A percentile compares a stretch with the other conserved stretches of the same genome.
Conservation (phyloP, 2,113 vertebrate species). For the Amphiprion ocellaris region DNA sequence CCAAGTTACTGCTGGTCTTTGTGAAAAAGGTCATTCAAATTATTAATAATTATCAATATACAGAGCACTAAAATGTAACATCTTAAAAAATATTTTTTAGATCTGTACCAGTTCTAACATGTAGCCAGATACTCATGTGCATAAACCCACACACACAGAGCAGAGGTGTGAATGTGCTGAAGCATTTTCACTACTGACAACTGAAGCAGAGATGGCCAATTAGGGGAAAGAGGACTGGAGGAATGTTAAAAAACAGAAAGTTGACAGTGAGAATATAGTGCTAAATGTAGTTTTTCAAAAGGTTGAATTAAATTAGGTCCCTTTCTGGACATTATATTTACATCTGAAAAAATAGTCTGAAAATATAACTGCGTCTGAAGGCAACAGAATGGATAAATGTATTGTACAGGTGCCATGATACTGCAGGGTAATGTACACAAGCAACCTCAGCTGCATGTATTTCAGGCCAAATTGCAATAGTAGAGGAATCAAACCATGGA, state of each 20-base stretch:
- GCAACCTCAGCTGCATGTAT: neutral
- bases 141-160: neutral
- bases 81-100: too few species aligned
- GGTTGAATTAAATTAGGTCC: neutral
- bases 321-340: neutral
- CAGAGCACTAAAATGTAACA: too few species aligned
- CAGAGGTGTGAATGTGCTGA: neutral
- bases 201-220: neutral
- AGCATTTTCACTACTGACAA: neutral
- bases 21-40: too few species aligned
- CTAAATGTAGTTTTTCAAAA: neutral
- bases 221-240: neutral
- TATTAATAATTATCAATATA: too few species aligned
- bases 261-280: neutral
- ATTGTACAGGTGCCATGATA: neutral
- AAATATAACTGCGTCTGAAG: neutral
- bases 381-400: neutral
- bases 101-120: neutral
- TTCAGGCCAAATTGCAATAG: neutral
- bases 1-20: too few species aligned
- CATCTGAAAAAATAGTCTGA: neutral
- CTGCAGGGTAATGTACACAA: neutral
- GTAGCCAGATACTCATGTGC: neutral
- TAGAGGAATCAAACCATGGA: neutral
- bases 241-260: neutral